Conservation (phyloP, 2,797 vertebrate species). For the Petrocephalus schoutedeni region DNA sequence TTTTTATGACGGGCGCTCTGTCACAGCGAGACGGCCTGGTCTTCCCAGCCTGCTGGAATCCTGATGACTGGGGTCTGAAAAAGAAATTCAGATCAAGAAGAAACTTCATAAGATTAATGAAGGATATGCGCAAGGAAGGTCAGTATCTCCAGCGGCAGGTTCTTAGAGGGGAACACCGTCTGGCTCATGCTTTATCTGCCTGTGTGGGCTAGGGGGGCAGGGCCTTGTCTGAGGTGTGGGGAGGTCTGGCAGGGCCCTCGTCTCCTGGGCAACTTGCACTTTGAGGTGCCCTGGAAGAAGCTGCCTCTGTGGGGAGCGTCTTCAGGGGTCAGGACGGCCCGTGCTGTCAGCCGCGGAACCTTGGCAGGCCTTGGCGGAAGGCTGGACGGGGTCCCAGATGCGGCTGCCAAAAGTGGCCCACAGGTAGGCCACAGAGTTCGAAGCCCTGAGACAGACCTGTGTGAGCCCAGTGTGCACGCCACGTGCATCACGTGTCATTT, state of each 20-base stretch:
- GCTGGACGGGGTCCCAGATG: background rate
- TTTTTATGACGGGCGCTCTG: background rate
- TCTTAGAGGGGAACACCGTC: background rate
- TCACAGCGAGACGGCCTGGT: background rate
- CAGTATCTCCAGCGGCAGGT: background rate
- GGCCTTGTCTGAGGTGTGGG: background rate
- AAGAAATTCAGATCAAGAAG: background rate
- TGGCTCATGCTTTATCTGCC: background rate
- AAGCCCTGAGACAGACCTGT: background rate
- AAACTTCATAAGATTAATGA: background rate
- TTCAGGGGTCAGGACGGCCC: constrained; percentile 8
- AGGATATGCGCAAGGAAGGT: background rate
- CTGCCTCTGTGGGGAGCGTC: background rate
- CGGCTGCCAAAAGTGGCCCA: background rate
- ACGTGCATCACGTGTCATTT: background rate
- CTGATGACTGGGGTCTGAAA: background rate
- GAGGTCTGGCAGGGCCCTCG: background rate
- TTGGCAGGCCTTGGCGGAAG: background rate
- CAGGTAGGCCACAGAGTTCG: background rate
- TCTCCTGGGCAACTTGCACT: background rate
- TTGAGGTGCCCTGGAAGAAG: constrained; percentile 12
- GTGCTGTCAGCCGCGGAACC: background rate
- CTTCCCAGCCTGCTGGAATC: background rate
- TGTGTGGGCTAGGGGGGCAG: background rate
- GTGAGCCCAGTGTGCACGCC: background rate